Conservation (phyloP, 2,113 vertebrate genomes). For the Forbesichthys agassizii region DNA sequence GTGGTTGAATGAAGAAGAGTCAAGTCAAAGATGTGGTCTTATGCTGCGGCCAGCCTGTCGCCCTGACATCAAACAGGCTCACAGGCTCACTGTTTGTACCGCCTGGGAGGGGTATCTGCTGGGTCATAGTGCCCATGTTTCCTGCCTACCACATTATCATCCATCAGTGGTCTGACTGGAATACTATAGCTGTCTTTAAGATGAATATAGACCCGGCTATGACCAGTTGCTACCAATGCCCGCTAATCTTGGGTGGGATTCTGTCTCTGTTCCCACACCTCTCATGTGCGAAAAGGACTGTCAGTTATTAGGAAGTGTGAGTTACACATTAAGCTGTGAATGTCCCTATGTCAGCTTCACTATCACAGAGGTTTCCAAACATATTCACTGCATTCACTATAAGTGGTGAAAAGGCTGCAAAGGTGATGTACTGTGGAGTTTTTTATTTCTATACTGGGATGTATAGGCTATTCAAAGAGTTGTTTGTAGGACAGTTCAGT, state of each 20-base stretch:
- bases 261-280: constrained; percentile 21
- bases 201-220: no score
- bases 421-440: no score
- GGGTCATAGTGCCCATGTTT: constrained; percentile 76
- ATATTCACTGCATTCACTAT: neutral
- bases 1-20: constrained; percentile 58
- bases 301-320: constrained; percentile 7
- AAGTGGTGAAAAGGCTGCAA: neutral
- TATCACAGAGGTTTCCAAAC: constrained; percentile 7
- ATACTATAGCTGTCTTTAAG: no score
- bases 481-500: no score
- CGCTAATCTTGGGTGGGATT: neutral
- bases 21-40: constrained; percentile 59
- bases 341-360: neutral
- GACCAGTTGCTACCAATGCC: neutral
- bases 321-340: constrained; percentile 19
- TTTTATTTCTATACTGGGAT: no score
- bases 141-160: constrained; percentile 6
- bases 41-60: constrained; percentile 46
- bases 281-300: constrained; percentile 32
- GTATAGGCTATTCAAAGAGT: no score
- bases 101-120: constrained; percentile 53
- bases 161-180: neutral
- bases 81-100: constrained; percentile 54
- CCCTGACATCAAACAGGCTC: constrained; percentile 69